phyloP scores from a whole-genome alignment of 1,140 invertebrate genomes.

The Alviniconcha marisindica region DNA sequence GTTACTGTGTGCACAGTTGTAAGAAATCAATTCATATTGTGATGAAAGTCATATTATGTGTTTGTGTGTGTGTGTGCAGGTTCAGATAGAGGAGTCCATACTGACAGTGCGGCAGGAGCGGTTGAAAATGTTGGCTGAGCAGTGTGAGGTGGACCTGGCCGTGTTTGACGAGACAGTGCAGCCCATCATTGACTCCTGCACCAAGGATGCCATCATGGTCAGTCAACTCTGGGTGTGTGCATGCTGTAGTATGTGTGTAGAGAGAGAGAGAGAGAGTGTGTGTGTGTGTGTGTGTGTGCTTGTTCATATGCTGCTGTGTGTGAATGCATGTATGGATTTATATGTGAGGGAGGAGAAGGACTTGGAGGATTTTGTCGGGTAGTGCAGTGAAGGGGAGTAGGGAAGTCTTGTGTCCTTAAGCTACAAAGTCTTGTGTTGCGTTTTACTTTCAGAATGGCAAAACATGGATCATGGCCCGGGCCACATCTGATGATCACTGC shows the following conservation, averaged over 20 bases:
- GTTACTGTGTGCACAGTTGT: neutral
- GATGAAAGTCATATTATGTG: no score
- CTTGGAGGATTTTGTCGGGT: no score
- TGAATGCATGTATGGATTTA: no score
- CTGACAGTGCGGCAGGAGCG: slow-evolving; percentile 87
- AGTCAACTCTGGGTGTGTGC: slow-evolving; percentile 36
- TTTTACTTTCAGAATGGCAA: slow-evolving; percentile 85
- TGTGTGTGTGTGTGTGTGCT: no score
- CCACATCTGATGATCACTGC: slow-evolving; percentile 84
- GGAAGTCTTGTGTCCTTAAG: no score
- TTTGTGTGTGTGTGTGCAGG: slow-evolving; percentile 76
- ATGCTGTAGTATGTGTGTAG: no score
- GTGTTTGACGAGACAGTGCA: slow-evolving; percentile 92
- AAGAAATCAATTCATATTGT: no score
- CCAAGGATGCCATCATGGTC: slow-evolving; percentile 97
- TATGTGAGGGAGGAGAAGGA: no score
- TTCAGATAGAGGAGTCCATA: slow-evolving; percentile 92
- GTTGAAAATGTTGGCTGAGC: slow-evolving; percentile 85
- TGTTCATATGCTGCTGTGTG: no score
- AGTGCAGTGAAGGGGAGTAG: no score
- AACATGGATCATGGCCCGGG: slow-evolving; percentile 95
- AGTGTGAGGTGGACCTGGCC: slow-evolving; percentile 85
- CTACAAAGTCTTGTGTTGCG: no score
- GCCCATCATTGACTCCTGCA: slow-evolving; percentile 96
- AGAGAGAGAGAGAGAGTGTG: no score